These are phyloP conservation scores for Pelvicachromis taeniatus DNA, from an alignment of 2,113 vertebrate species.

Conservation along the genomic window DNA sequence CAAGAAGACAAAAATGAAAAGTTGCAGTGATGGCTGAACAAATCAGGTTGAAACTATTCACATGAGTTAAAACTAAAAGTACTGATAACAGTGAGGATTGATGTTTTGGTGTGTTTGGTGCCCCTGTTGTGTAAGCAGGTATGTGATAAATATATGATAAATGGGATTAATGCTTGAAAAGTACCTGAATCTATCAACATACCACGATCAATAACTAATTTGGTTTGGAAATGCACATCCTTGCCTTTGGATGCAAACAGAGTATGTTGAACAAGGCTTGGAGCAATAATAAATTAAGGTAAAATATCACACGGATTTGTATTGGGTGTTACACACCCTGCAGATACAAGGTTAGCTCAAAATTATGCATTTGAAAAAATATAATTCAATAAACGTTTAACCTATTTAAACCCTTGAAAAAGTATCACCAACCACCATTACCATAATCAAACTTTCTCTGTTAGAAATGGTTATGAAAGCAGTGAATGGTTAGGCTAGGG, in stretches of 20 bases:
- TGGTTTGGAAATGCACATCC: not conserved
- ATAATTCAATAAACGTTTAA: not conserved
- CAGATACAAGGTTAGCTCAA: not conserved
- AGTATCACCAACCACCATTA: not conserved
- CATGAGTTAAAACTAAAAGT: not conserved
- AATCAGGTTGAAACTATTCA: not conserved
- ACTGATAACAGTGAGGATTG: not conserved
- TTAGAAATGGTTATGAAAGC: not conserved
- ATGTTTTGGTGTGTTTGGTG: not conserved
- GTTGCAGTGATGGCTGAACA: not conserved
- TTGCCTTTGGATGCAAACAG: not conserved
- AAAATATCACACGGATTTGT: not conserved
- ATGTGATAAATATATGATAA: not conserved
- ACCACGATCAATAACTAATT: conserved; percentile 40
- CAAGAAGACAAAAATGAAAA: not conserved
- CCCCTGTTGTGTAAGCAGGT: not conserved
- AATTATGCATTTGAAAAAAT: not conserved
- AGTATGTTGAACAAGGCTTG: not conserved
- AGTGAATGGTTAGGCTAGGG: not conserved
- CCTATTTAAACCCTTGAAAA: not conserved
- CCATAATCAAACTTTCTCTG: not conserved
- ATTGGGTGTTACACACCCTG: not conserved
- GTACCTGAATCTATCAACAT: not conserved
- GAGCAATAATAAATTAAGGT: not conserved
- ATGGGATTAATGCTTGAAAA: conserved; percentile 19